These are phyloP conservation scores for Heliopora coerulea DNA, from an alignment of 92 coral and sea anemone species.

Conservation along the genomic window DNA sequence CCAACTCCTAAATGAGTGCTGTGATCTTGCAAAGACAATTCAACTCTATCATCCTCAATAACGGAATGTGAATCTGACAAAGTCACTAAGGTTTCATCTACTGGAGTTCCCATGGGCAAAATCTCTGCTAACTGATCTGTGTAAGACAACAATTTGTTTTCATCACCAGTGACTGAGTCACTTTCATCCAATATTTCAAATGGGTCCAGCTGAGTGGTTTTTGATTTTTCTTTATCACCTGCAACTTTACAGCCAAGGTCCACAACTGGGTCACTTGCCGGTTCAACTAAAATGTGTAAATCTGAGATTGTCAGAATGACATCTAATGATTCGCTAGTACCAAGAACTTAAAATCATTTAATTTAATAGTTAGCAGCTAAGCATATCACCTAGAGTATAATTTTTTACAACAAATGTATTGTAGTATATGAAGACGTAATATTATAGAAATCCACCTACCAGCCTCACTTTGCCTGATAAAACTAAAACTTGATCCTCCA, in stretches of 20 bases:
- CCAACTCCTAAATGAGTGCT: not conserved
- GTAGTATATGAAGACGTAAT: too few relatives aligned
- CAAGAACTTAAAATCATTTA: too few relatives aligned
- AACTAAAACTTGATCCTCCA: constrained; percentile 30
- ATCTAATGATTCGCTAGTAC: too few relatives aligned
- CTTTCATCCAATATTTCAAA: constrained; percentile 14
- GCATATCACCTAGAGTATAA: too few relatives aligned
- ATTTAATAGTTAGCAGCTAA: too few relatives aligned
- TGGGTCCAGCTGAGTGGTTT: not conserved
- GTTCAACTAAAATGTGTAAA: not conserved
- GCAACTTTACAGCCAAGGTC: too few relatives aligned
- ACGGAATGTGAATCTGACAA: not conserved
- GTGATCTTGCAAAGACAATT: not conserved
- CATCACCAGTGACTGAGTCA: constrained; percentile 7
- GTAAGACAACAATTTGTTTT: not conserved
- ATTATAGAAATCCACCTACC: not conserved
- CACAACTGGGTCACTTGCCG: not conserved
- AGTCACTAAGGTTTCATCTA: not conserved
- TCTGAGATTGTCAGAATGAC: too few relatives aligned
- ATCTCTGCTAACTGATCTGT: constrained; percentile 30
- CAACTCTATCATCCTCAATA: not conserved
- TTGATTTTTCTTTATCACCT: too few relatives aligned
- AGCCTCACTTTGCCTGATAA: constrained; percentile 8
- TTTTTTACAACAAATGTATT: too few relatives aligned
- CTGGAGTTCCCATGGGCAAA: constrained; percentile 1